phyloP scores from a whole-genome alignment of 2,888 invertebrate species.

The Morpho achilles region DNA sequence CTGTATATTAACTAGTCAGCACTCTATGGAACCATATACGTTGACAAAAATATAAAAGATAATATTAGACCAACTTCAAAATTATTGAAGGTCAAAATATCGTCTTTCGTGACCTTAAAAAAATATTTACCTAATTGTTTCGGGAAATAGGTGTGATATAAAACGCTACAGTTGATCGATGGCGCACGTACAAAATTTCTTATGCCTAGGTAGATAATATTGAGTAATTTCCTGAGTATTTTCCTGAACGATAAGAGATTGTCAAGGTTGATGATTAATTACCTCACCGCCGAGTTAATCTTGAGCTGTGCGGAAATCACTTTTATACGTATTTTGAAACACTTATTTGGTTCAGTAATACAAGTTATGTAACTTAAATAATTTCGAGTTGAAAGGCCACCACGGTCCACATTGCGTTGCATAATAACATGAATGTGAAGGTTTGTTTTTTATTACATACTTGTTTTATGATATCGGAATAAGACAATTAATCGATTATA shows the following conservation, averaged over 20 bases:
- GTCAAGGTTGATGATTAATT: slow-evolving; percentile 41
- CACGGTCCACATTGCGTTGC: slow-evolving; percentile 2
- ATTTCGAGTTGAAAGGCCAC: slow-evolving; percentile 11
- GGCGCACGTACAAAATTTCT: slow-evolving; percentile 19
- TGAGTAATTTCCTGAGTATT: slow-evolving; percentile 39
- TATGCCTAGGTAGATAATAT: slow-evolving; percentile 25
- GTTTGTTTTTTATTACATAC: not conserved
- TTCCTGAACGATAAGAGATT: slow-evolving; percentile 42
- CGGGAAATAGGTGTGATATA: slow-evolving; percentile 11
- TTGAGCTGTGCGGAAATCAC: slow-evolving; percentile 35
- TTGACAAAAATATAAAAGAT: too few species aligned
- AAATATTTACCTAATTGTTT: not conserved
- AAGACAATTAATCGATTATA: not conserved
- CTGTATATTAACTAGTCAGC: too few species aligned
- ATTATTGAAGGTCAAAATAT: too few species aligned
- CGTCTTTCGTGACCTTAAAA: too few species aligned
- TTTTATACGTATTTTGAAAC: slow-evolving; percentile 34
- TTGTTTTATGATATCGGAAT: not conserved
- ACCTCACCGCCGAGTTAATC: slow-evolving; percentile 35
- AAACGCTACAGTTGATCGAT: slow-evolving; percentile 17
- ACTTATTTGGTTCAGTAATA: slow-evolving; percentile 7
- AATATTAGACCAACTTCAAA: too few species aligned
- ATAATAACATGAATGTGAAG: slow-evolving; percentile 5
- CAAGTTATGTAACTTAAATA: slow-evolving; percentile 9
- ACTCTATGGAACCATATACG: too few species aligned